Evolutionary conservation across 37 sponge, comb jelly and placozoan genomes (phyloP).

Genomic region (Diacarnus erythraeanus): DNA sequence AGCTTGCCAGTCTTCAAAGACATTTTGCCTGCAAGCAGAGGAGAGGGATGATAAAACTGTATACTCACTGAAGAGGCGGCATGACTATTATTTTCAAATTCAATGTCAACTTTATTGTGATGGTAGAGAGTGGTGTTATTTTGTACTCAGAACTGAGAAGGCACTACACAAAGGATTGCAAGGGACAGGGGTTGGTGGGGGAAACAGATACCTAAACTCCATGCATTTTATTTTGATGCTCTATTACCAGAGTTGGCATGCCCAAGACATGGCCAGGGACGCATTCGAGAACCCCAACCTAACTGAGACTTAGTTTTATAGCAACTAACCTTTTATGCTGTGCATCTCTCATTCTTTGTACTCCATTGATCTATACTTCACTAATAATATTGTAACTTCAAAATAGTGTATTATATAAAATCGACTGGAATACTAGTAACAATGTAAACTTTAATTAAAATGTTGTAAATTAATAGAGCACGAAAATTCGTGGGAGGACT

Average conservation of each 20-base stretch:
- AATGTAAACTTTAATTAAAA: too few species aligned
- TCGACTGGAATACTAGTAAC: too few species aligned
- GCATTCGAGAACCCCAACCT: conserved; percentile 36
- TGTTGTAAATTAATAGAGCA: background rate
- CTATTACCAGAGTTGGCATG: conserved; percentile 35
- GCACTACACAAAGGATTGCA: conserved; percentile 15
- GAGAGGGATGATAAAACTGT: background rate
- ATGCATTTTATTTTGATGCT: conserved; percentile 32
- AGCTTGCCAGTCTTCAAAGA: background rate
- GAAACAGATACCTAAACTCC: conserved; percentile 14
- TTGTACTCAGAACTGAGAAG: conserved; percentile 30
- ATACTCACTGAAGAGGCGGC: conserved; percentile 18
- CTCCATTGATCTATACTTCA: too few species aligned
- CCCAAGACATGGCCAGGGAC: conserved; percentile 24
- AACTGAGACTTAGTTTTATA: background rate
- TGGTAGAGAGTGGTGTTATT: conserved; percentile 36
- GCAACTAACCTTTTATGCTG: background rate
- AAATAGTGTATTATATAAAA: too few species aligned
- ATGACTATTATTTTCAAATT: conserved; percentile 49
- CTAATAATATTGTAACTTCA: too few species aligned
- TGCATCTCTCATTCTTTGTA: too few species aligned
- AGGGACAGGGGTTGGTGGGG: conserved; percentile 13
- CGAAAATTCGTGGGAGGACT: background rate
- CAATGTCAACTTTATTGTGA: conserved; percentile 46
- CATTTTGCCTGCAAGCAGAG: conserved; percentile 13